Conservation (phyloP, 2,113 vertebrate species). For the Carettochelys insculpta region DNA sequence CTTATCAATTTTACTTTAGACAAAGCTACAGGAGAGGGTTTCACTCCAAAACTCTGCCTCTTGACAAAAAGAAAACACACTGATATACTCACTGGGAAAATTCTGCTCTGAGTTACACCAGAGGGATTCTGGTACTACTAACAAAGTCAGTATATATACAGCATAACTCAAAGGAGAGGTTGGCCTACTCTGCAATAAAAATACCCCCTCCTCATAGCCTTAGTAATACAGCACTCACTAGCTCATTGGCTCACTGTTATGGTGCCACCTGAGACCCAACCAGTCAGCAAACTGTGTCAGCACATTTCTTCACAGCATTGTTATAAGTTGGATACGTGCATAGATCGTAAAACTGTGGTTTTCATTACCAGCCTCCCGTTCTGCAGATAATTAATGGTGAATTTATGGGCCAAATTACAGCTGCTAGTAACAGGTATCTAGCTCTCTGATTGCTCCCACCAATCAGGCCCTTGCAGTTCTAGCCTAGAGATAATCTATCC, state of each 20-base stretch:
- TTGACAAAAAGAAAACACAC: neutral
- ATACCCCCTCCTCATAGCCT: conserved; percentile 15
- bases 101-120: neutral
- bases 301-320: conserved; percentile 53
- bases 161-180: conserved; percentile 14
- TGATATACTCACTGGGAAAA: neutral
- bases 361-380: conserved; percentile 42
- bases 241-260: conserved; percentile 61
- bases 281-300: conserved; percentile 60
- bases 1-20: neutral
- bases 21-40: neutral
- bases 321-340: conserved; percentile 47
- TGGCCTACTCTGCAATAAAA: conserved; percentile 52
- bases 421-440: conserved; percentile 12
- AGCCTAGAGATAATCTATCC: neutral
- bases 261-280: conserved; percentile 50
- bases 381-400: conserved; percentile 59
- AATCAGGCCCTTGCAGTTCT: neutral
- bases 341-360: conserved; percentile 21
- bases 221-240: conserved; percentile 29
- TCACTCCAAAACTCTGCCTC: neutral
- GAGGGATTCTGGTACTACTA: conserved; percentile 28
- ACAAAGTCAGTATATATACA: conserved; percentile 45
- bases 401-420: conserved; percentile 47
- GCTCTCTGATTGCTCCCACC: neutral